Evolutionary conservation across 1,140 invertebrate genomes (phyloP), one percentile per base, ranked within the genome.

Genomic region (Hydropsyche tenuis): DNA sequence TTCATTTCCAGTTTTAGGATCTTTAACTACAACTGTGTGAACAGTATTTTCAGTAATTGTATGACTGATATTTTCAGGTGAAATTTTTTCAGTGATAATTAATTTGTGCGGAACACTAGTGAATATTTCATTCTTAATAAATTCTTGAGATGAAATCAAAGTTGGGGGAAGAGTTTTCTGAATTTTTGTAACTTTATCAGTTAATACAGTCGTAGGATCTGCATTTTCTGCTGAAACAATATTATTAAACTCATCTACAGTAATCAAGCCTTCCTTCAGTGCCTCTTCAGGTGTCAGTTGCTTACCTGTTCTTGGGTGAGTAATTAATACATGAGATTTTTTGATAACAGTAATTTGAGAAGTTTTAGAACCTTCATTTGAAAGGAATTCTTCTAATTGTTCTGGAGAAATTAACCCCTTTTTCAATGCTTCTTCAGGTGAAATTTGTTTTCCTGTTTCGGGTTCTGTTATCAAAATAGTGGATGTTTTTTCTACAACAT

Each of bases 341-440:
- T 60, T 60, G 76, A 60, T 77, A 12, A 78, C 76, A 11, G 77
- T 77, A 18, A 77, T 68, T 72, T 77, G 69, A 11, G 75, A 74
- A 63, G 78, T 75, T 60, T 23, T 60, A 11, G 22, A 12, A 23
- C 5, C 14, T 25, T 60, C 23, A 12, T 14, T 23, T 25, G 22
- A 14, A 12, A 60, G 1, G 25, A 60, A 25, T 60, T 25, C 56
- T 23, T 86, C 85, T 69, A 86, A 86, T 6, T 86, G 88, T 22
- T 85, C 81, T 56, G 87, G 81, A 82, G 92, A 89, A 14, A 92
- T 89, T 25, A 95, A 83, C 1, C 93, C 94, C 72, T 90, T 85
- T 82, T 93, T 89, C 48, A 94, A 87, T 25, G 94, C 94, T 46
- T 94, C 91, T 83, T 94, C 89, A 78, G 93, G 87, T 0, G 91